Evolutionary conservation across 2,113 vertebrate species (phyloP).

Genomic region (Forbesichthys papilliferus): DNA sequence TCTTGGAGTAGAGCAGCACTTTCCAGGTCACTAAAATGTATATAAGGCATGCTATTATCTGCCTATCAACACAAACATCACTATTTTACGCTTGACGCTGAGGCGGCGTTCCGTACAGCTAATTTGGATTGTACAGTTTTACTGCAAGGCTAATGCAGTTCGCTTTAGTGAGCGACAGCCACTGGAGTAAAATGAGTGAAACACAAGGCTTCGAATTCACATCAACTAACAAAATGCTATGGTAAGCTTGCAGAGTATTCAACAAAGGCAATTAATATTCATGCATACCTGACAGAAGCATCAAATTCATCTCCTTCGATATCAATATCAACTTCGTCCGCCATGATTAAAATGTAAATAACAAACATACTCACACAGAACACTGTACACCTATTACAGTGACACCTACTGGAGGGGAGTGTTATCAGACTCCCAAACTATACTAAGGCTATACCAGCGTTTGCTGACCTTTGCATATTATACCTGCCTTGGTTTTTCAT

Average conservation of each 20-base stretch:
- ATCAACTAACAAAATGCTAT: neutral
- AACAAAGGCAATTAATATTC: rapidly evolving
- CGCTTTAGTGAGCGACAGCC: neutral
- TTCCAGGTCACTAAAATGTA: slow-evolving; percentile 73
- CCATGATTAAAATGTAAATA: slow-evolving; percentile 59
- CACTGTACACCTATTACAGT: too few relatives aligned
- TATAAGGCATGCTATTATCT: neutral
- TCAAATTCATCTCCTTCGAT: slow-evolving; percentile 86
- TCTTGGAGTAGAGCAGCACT: slow-evolving; percentile 78
- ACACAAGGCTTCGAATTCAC: neutral
- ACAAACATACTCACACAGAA: too few relatives aligned
- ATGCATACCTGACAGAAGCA: slow-evolving; percentile 47
- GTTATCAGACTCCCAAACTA: too few relatives aligned
- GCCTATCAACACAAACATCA: too few relatives aligned
- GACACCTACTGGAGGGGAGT: too few relatives aligned
- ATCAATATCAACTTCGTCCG: slow-evolving; percentile 89
- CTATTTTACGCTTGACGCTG: too few relatives aligned
- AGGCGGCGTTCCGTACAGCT: neutral
- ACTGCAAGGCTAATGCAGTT: neutral
- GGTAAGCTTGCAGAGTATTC: neutral
- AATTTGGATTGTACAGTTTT: neutral
- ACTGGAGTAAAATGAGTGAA: neutral
- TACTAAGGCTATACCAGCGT: too few relatives aligned
- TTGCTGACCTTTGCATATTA: too few relatives aligned
- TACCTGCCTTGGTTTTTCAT: too few relatives aligned